These are phyloP conservation scores for Prionailurus bengalensis DNA, from an alignment of 2,113 vertebrate species.

Conservation along the genomic window DNA sequence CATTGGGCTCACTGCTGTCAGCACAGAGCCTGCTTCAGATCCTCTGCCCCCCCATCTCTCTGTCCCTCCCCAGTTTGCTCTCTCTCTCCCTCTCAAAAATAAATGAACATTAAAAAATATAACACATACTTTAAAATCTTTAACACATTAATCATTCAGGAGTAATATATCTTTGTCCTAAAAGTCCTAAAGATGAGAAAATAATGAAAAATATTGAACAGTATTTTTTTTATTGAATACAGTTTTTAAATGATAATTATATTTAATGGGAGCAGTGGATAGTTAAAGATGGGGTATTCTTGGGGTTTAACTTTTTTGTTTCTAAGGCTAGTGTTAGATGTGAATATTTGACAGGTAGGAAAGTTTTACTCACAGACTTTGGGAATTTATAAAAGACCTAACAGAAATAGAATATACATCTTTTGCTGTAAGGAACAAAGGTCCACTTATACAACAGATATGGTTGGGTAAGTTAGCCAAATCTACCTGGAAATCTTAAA, in stretches of 20 bases:
- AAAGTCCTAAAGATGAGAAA: not conserved
- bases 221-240: not conserved
- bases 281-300: not conserved
- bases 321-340: not conserved
- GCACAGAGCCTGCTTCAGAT: too few relatives aligned
- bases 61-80: too few relatives aligned
- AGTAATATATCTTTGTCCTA: not conserved
- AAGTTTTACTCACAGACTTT: not conserved
- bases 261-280: not conserved
- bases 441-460: not conserved
- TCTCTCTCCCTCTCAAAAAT: too few relatives aligned
- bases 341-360: not conserved
- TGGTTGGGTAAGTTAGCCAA: not conserved
- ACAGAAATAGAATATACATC: not conserved
- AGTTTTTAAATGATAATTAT: conserved; percentile 15
- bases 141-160: not conserved
- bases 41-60: too few relatives aligned
- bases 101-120: too few relatives aligned
- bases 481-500: not conserved
- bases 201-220: not conserved
- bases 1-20: too few relatives aligned
- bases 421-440: not conserved
- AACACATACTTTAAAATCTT: not conserved
- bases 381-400: not conserved
- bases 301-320: not conserved